Conservation (phyloP, 2,113 vertebrate genomes). For the Cervus canadensis region DNA sequence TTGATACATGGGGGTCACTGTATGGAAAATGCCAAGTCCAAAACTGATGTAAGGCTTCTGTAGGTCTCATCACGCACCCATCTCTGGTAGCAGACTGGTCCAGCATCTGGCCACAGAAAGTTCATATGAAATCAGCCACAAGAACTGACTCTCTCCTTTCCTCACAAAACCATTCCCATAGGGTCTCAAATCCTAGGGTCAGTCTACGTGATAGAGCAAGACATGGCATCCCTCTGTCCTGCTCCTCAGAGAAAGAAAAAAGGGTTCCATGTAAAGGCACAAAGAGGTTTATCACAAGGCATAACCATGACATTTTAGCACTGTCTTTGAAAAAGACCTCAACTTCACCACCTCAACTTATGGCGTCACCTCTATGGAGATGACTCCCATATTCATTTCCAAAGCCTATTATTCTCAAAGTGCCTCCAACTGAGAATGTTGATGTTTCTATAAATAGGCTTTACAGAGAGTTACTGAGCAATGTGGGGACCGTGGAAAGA, state of each 20-base stretch:
- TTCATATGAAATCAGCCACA: neutral
- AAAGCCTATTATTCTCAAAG: neutral
- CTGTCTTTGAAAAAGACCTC: neutral
- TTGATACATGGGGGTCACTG: accelerated
- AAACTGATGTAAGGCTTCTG: neutral
- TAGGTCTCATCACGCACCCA: accelerated
- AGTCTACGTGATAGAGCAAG: neutral
- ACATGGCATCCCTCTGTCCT: accelerated
- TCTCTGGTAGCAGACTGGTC: no score
- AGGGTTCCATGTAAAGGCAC: neutral
- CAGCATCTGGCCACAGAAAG: neutral
- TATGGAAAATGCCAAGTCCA: neutral
- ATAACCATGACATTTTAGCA: neutral
- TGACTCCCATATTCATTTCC: neutral
- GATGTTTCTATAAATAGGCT: neutral
- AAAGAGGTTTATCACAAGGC: neutral
- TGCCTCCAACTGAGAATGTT: neutral
- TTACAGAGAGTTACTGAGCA: neutral
- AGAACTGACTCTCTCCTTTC: neutral
- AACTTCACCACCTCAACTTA: neutral
- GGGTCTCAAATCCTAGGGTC: neutral
- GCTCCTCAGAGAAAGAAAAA: neutral
- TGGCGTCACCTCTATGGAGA: accelerated
- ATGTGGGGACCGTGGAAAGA: neutral
- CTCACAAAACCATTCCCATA: neutral